These are phyloP conservation scores for Neostethus bicornis DNA, from an alignment of 2,797 vertebrate species.

Conservation along the genomic window DNA sequence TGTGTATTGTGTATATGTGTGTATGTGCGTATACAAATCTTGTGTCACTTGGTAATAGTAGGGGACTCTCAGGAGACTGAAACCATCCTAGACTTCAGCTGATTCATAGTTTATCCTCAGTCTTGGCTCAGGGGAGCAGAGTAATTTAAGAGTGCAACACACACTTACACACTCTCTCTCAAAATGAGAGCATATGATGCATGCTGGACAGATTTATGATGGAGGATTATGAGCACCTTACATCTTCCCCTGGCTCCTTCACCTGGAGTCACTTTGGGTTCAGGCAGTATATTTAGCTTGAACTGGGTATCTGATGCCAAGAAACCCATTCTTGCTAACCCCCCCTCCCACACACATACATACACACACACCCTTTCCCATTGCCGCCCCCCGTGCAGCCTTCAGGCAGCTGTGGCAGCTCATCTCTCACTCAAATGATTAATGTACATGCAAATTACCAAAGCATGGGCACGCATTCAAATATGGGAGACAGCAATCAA, in stretches of 20 bases:
- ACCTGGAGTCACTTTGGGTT: conserved; percentile 67
- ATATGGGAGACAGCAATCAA: conserved; percentile 72
- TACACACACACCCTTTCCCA: too few species aligned
- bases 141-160: conserved; percentile 69
- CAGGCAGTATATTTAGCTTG: conserved; percentile 69
- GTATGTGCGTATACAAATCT: too few species aligned
- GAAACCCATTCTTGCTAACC: conserved; percentile 49
- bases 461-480: conserved; percentile 75
- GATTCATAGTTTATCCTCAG: conserved; percentile 79
- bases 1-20: conserved; percentile 18
- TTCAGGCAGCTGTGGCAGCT: conserved; percentile 70
- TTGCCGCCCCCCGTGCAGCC: conserved; percentile 54
- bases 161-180: conserved; percentile 35
- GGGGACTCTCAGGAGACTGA: conserved; percentile 65
- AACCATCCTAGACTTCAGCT: conserved; percentile 75
- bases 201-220: conserved; percentile 73
- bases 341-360: too few species aligned
- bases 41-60: conserved; percentile 42
- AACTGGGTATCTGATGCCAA: conserved; percentile 67
- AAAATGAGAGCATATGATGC: conserved; percentile 75
- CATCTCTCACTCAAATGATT: conserved; percentile 77
- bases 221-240: conserved; percentile 73
- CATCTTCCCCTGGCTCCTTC: conserved; percentile 62
- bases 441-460: conserved; percentile 78
- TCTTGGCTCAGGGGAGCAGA: conserved; percentile 72